Base-by-base conservation (phyloP, 2,888 invertebrate species). In the Heliconius ismenius region DNA sequence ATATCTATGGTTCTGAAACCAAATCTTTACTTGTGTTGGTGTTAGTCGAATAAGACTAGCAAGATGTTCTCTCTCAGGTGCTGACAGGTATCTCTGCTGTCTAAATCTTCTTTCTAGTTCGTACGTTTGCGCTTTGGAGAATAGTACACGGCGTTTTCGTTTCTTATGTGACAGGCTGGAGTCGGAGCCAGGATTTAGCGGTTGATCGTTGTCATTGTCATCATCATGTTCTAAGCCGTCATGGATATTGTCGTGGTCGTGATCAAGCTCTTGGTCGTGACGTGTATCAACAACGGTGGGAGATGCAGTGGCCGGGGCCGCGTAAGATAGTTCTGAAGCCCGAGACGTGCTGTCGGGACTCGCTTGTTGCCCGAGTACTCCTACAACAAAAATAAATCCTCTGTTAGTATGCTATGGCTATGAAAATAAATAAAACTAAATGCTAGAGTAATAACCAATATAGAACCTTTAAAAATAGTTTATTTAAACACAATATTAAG, bases 1-100 rank as follows among this genome's bases (percentile, higher is more conserved):
- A 94, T 99, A 99, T 87, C 98, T 96, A 90, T 99, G 99, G 91
- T 99, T 99, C 90, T 99, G 99, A 94, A 99, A 99, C 99, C 99
- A 99, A 85, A 99, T 99, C 93, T 99, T 99, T 73, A 98, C 98
- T 94, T 99, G 99, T 4, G 99, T 99, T 0, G 99, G 99, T 3
- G 99, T 99, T 78, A 99, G 95, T 76, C 98, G 95, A 81, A 99
- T 99, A 84, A 98, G 95, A 81, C 98, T 98, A 4, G 99, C 99
- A 81, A 99, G 94, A 88, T 99, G 99, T 88, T 99, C 99, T 58
- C 99, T 93, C 90, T 99, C 99, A 0, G 99, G 99, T 0, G 99
- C 99, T 4, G 99, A 99, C 24, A 99, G 95, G 91, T 99, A 99
- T 82, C 98, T 95, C 90, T 99, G 99, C 87, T 99, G 98, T 4